Conservation (phyloP, 2,888 invertebrate species). For the Laspeyria flexula region DNA sequence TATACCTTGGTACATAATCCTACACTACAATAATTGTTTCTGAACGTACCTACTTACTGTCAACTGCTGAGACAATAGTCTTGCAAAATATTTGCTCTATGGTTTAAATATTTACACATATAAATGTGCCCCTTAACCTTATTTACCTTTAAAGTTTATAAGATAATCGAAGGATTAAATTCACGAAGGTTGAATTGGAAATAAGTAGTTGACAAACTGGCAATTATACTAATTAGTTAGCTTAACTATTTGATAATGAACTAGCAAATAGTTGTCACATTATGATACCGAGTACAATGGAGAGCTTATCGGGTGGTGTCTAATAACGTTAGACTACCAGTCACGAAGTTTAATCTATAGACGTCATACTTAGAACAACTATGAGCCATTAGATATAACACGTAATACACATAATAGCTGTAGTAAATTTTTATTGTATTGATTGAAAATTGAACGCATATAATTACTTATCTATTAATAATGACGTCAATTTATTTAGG, state of each 20-base stretch:
- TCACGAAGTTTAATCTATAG: not conserved
- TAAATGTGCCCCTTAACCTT: slow-evolving; percentile 1
- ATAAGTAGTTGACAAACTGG: not conserved
- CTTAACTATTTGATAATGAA: not conserved
- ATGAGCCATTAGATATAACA: no score
- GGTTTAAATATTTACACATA: slow-evolving; percentile 1
- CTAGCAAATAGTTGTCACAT: not conserved
- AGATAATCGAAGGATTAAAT: not conserved
- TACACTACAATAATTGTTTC: slow-evolving; percentile 4
- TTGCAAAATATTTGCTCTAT: slow-evolving; percentile 13
- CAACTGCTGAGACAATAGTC: slow-evolving; percentile 9
- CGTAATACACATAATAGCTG: not conserved
- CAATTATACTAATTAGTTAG: not conserved
- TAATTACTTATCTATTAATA: no score
- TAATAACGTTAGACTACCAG: not conserved
- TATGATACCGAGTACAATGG: not conserved
- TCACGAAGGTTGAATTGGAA: no score
- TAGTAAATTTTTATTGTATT: no score
- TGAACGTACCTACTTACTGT: slow-evolving; percentile 6
- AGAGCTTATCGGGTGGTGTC: not conserved
- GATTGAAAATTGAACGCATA: no score
- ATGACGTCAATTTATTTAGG: no score
- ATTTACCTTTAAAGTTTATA: not conserved
- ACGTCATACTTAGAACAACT: not conserved
- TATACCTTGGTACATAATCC: slow-evolving; percentile 10